Percentiles rank a stretch among this genome's conserved stretches.
Evolutionary conservation across 2,113 vertebrate species (phyloP).

Genomic region (Zingel zingel): DNA sequence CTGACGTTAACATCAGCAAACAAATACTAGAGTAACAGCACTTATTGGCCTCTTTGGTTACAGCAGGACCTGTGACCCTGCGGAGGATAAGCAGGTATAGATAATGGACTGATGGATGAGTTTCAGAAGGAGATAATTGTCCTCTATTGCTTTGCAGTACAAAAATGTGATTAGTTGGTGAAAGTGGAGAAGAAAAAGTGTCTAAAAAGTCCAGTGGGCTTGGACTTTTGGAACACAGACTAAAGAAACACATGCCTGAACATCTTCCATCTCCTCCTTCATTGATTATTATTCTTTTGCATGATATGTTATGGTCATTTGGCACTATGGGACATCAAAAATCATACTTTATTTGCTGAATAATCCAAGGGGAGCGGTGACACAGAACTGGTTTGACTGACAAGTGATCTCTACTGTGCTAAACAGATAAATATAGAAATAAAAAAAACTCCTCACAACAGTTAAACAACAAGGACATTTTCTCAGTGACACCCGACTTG

Average conservation of each 20-base stretch:
- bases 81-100: neutral
- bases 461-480: slow-evolving; percentile 10
- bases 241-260: neutral
- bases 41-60: neutral
- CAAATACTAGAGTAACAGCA: neutral
- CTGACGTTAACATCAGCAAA: no score
- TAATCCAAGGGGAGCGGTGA: neutral
- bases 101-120: neutral
- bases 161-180: neutral
- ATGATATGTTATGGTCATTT: neutral
- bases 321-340: neutral
- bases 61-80: neutral
- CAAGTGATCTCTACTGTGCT: slow-evolving; percentile 1
- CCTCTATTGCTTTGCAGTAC: neutral
- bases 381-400: neutral
- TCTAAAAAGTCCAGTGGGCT: neutral
- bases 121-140: slow-evolving; percentile 8
- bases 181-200: neutral
- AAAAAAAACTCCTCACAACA: neutral
- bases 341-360: neutral
- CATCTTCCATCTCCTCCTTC: neutral
- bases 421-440: slow-evolving; percentile 1
- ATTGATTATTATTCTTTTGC: neutral
- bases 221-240: neutral
- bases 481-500: slow-evolving; percentile 38